Evolutionary conservation across 1,140 invertebrate species (phyloP), one percentile per base, ranked within the genome.

Genomic region (Neodiprion virginianus): DNA sequence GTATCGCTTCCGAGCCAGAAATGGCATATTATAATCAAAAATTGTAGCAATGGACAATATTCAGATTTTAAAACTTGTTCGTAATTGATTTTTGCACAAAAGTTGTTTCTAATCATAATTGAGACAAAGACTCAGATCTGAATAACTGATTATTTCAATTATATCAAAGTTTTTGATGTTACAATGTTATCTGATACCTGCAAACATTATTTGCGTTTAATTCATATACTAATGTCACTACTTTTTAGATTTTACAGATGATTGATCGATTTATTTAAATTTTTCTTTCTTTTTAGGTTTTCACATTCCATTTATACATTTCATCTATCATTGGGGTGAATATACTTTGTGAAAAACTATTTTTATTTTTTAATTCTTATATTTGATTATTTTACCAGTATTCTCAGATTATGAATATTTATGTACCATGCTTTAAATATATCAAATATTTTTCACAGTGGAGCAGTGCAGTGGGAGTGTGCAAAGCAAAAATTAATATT

Each of bases 391-490:
- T 49, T 72, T 72, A 71, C 61, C 28, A 40, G 28, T 69, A 47
- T 23, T 53, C 68, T 14, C 48, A 48, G 72, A 49, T 49, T 72
- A 75, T 8, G 71, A 72, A 71, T 72, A 48, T 53, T 71, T 65
- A 68, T 72, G 68, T 75, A 40, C 40, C 72, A 67, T 69, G 23
- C 71, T 69, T 28, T 40, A 53, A 72, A 48, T 75, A 72, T 69
- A 74, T 72, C 48, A 75, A 78, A 74, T 74, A 72, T 75, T 76
- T 74, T 74, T 77, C 71, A 48, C 21, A 21, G 73, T 69, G 69
- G 48, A 68, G 50, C 71, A 71, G 40, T 73, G 21, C 74, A 28
- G 75, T 66, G 67, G 69, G 69, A 74, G 48, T 67, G 50, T 72
- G 61, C 67, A 67, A 67, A 61, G 8, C 11, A 61, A 75, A 61